A percentile compares a stretch with the other conserved stretches of the same genome.
Conservation (phyloP, 2,888 invertebrate genomes). For the Mythimna pallens region DNA sequence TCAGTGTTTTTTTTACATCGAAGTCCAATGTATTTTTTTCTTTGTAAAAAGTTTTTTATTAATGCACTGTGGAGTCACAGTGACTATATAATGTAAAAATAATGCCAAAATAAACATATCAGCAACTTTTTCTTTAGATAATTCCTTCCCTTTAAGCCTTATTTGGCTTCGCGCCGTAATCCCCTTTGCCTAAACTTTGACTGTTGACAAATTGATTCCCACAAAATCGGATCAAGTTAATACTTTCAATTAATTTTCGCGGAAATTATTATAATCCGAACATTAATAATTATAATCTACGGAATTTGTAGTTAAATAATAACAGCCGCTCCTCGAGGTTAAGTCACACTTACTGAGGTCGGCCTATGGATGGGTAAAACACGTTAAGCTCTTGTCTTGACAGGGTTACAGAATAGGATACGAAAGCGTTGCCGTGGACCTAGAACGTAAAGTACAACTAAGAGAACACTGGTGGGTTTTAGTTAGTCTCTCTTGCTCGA, state of each 20-base stretch:
- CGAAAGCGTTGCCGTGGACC: no score
- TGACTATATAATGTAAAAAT: background rate
- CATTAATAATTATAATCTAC: background rate
- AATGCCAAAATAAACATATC: background rate
- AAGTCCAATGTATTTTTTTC: no score
- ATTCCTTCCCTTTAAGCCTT: slow-evolving; percentile 1
- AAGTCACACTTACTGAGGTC: background rate
- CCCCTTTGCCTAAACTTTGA: slow-evolving; percentile 51
- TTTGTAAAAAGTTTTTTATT: no score
- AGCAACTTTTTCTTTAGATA: slow-evolving; percentile 6
- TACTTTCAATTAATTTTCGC: slow-evolving; percentile 58
- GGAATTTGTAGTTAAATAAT: background rate
- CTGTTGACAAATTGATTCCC: slow-evolving; percentile 67
- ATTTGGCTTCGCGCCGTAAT: slow-evolving; percentile 33
- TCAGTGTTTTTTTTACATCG: no score
- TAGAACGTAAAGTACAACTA: no score
- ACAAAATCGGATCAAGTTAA: slow-evolving; percentile 52
- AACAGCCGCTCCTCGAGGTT: background rate
- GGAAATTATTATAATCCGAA: slow-evolving; percentile 46
- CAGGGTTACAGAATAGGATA: no score
- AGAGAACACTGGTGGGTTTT: no score
- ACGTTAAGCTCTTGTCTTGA: no score
- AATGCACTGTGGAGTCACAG: no score
- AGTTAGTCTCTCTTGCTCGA: no score
- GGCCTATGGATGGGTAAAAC: background rate